Evolutionary conservation across 1,140 invertebrate species (phyloP).

Genomic region (Battus philenor): DNA sequence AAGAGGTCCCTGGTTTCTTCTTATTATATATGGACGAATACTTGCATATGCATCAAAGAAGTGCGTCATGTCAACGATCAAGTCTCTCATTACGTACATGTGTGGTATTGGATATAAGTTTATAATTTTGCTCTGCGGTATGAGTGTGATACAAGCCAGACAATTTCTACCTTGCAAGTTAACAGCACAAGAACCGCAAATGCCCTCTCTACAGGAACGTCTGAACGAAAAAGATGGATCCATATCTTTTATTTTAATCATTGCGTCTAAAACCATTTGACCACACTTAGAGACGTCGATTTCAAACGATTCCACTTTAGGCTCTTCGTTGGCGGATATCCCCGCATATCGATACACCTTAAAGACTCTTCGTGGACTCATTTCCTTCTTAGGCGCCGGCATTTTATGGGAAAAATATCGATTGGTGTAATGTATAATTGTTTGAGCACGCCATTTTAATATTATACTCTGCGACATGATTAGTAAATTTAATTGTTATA

Average conservation of each 20-base stretch:
- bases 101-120: conserved; percentile 94
- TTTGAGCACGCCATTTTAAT: no score
- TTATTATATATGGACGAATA: conserved; percentile 91
- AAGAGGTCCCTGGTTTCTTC: conserved; percentile 77
- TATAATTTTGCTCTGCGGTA: conserved; percentile 73
- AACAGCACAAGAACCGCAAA: conserved; percentile 94
- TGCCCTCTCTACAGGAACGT: conserved; percentile 90
- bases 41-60: conserved; percentile 91
- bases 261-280: conserved; percentile 90
- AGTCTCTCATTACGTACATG: conserved; percentile 93
- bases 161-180: conserved; percentile 92
- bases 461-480: no score
- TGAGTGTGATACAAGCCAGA: conserved; percentile 85
- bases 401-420: conserved; percentile 10
- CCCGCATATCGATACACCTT: conserved; percentile 58
- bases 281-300: conserved; percentile 85
- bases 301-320: conserved; percentile 84
- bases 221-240: conserved; percentile 91
- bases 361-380: conserved; percentile 42
- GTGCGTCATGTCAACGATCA: conserved; percentile 91
- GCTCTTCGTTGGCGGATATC: conserved; percentile 77
- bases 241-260: conserved; percentile 92
- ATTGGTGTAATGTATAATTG: no score
- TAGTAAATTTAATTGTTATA: no score
- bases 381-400: conserved; percentile 77